A percentile compares a stretch with the other conserved stretches of the same genome.
Conservation (phyloP, 2,113 vertebrate species). For the Columba livia region DNA sequence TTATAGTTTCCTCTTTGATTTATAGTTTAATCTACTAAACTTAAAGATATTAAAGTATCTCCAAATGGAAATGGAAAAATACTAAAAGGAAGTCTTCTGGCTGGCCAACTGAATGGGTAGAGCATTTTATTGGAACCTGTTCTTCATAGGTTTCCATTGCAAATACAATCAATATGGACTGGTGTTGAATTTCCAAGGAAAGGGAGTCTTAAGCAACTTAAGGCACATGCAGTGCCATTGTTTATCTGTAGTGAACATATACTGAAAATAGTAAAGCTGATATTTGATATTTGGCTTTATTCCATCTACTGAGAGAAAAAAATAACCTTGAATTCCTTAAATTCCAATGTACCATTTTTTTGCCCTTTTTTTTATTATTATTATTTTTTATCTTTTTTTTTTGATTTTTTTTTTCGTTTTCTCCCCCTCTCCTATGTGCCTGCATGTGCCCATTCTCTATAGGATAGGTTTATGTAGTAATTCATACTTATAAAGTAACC, state of each 20-base stretch:
- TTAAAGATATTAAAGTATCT: neutral
- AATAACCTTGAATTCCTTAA: neutral
- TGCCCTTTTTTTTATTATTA: no score
- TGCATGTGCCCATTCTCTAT: neutral
- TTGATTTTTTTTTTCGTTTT: no score
- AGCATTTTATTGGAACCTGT: neutral
- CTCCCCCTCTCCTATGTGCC: rapidly evolving
- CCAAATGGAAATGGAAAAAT: neutral
- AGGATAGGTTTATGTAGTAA: neutral
- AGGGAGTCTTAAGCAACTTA: neutral
- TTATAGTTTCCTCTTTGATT: neutral
- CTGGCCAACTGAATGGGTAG: neutral
- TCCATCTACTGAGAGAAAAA: neutral
- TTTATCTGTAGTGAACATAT: neutral
- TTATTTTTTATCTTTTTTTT: no score
- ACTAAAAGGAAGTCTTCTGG: neutral
- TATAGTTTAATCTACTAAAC: neutral
- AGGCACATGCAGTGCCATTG: neutral
- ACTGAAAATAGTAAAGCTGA: neutral
- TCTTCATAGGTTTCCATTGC: neutral
- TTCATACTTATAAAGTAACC: neutral
- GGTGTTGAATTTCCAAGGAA: neutral
- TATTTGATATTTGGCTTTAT: neutral
- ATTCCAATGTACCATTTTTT: neutral
- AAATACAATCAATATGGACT: neutral